Base-by-base conservation (phyloP, 1,140 invertebrate genomes). In the Aricia agestis region DNA sequence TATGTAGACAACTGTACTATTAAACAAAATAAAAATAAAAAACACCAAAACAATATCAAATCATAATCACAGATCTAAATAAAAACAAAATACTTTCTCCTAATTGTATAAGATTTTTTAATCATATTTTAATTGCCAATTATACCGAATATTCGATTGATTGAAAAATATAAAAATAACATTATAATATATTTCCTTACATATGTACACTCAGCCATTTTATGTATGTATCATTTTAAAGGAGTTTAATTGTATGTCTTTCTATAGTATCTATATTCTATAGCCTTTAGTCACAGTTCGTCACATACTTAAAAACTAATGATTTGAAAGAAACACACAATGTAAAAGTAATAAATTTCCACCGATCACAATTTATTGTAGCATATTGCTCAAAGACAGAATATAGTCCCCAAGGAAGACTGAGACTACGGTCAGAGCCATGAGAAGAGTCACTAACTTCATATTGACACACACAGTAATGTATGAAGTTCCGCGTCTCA, bases 31-130 rank as follows among this genome's bases (percentile, higher is more conserved):
- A 45, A 41, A 69, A 25, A 25, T 25, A 63, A 18, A 67, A 63
- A 18, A 67, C 15, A 36, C 18, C 45, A 70, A 66, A 67, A 71
- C 66, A 67, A 32, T 58, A 59, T 61, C 45, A 66, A 72, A 61
- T 19, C 42, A 66, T 41, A 68, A 75, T 75, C 74, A 75, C 71
- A 75, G 71, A 74, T 70, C 66, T 66, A 75, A 57, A 68, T 36
- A 36, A 36, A 36, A 36, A 36, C 36, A 68, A 61, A 68, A 67
- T 32, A 63, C 18, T 42, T 57, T 36, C 67, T 10, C n/a, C 66
- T 74, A 69, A 36, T 69, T 32, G 71, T 68, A 72, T 70, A 32
- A 42, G 59, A 58, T 63, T 67, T 69, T 52, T 9, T 15, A 52
- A 52, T n/a, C n/a, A n/a, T 52, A 3, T 2, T 25, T 63, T 18